Percentiles rank a stretch among this genome's conserved stretches.
Conservation (phyloP, 1,140 invertebrate genomes). For the Antheraea pernyi region DNA sequence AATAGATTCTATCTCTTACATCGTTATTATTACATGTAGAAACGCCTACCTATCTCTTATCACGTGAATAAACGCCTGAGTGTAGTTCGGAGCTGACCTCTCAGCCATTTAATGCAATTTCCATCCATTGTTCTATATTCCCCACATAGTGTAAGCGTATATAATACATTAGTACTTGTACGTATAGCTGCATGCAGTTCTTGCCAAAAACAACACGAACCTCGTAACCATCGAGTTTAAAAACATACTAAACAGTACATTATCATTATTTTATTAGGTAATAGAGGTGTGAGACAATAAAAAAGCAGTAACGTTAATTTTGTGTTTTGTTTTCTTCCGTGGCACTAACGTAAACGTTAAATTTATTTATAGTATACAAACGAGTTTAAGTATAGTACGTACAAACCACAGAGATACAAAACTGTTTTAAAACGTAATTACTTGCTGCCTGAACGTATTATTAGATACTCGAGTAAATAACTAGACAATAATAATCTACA, state of each 20-base stretch:
- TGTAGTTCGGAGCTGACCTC: neutral
- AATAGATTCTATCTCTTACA: neutral
- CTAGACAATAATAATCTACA: too few relatives aligned
- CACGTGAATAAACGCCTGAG: neutral
- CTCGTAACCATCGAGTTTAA: conserved; percentile 12
- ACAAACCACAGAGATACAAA: neutral
- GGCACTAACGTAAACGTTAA: conserved; percentile 5
- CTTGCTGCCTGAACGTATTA: too few relatives aligned
- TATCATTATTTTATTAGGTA: conserved; percentile 15
- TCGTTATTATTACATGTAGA: neutral
- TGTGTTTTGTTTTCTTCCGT: conserved; percentile 5
- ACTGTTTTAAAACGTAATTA: too few relatives aligned
- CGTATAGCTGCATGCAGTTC: neutral
- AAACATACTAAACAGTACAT: conserved; percentile 15
- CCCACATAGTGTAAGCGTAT: neutral
- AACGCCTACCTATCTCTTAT: neutral
- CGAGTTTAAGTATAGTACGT: neutral
- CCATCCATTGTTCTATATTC: neutral
- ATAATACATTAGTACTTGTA: neutral
- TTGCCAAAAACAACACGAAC: conserved; percentile 15
- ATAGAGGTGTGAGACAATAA: conserved; percentile 13
- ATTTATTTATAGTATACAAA: conserved; percentile 9
- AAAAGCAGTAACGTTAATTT: conserved; percentile 13
- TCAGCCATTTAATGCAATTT: neutral
- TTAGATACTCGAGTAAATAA: too few relatives aligned